Conservation (phyloP, 1,140 invertebrate genomes). For the Mamestra configurata region DNA sequence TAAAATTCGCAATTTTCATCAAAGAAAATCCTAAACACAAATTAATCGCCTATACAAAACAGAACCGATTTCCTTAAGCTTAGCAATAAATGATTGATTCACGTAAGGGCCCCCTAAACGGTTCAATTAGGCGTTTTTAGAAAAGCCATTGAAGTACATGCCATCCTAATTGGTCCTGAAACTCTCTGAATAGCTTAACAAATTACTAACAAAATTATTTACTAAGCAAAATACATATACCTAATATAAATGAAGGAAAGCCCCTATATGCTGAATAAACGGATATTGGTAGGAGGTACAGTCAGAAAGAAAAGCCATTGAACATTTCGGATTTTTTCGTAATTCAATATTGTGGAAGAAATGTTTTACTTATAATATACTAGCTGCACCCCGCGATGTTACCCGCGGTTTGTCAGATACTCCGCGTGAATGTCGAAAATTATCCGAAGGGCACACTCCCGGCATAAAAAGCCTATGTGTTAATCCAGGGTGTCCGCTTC, state of each 20-base stretch:
- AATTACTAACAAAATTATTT: conserved; percentile 54
- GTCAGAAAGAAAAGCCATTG: neutral
- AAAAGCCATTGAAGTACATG: conserved; percentile 23
- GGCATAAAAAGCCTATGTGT: too few relatives aligned
- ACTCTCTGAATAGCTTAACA: conserved; percentile 48
- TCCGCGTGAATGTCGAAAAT: too few relatives aligned
- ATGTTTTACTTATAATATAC: too few relatives aligned
- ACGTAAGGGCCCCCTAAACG: neutral
- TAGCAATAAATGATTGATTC: conserved; percentile 25
- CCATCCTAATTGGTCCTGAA: conserved; percentile 56
- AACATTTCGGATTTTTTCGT: neutral
- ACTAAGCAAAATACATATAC: conserved; percentile 47
- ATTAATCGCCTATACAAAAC: conserved; percentile 2
- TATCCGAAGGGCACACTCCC: too few relatives aligned
- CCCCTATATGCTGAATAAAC: conserved; percentile 19
- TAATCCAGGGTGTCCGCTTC: too few relatives aligned
- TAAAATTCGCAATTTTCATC: neutral
- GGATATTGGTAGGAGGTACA: conserved; percentile 3
- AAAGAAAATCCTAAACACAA: conserved; percentile 2
- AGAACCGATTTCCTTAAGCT: neutral
- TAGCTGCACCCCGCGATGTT: too few relatives aligned
- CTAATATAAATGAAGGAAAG: too few relatives aligned
- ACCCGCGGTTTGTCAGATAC: too few relatives aligned
- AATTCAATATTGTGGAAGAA: neutral
- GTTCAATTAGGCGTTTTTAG: conserved; percentile 37